Conservation (phyloP, 37 sponge, comb jelly and placozoan genomes). For the Ephydatia muelleri region DNA sequence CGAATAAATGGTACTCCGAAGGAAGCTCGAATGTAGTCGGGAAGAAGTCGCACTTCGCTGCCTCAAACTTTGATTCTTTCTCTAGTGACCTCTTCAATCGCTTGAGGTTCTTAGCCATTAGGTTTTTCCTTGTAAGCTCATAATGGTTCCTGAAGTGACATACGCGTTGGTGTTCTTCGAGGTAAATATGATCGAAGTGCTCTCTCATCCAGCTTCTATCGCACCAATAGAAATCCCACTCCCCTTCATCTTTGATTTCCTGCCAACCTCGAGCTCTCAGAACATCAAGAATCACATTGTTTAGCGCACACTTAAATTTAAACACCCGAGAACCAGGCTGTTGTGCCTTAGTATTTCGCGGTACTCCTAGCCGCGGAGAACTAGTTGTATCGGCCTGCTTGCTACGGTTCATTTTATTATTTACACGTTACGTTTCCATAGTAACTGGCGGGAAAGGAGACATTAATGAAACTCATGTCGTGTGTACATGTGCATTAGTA, state of each 20-base stretch:
- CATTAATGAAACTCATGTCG: background rate
- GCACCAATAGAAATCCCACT: constrained; percentile 99
- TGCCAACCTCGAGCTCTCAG: constrained; percentile 91
- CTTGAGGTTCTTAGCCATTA: constrained; percentile 97
- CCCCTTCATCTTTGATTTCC: constrained; percentile 90
- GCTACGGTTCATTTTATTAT: background rate
- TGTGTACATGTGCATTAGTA: background rate
- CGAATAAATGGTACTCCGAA: constrained; percentile 98
- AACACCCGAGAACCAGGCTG: constrained; percentile 37
- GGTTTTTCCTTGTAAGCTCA: constrained; percentile 95
- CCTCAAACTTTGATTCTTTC: constrained; percentile 80
- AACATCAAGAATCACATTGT: constrained; percentile 93
- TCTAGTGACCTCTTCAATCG: constrained; percentile 81
- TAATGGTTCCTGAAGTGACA: constrained; percentile 99
- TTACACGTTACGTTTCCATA: constrained; percentile 2
- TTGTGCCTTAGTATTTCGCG: background rate
- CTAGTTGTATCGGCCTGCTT: background rate
- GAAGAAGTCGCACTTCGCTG: constrained; percentile 92
- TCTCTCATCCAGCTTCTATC: constrained; percentile 98
- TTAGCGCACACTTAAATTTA: constrained; percentile 82
- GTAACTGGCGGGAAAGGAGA: background rate
- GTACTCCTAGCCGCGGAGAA: background rate
- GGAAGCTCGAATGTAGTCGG: constrained; percentile 98
- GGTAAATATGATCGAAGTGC: constrained; percentile 91
- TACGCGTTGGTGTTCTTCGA: constrained; percentile 95